Evolutionary conservation across 2,797 vertebrate species (phyloP).

Genomic region (Enteromius radiatus): DNA sequence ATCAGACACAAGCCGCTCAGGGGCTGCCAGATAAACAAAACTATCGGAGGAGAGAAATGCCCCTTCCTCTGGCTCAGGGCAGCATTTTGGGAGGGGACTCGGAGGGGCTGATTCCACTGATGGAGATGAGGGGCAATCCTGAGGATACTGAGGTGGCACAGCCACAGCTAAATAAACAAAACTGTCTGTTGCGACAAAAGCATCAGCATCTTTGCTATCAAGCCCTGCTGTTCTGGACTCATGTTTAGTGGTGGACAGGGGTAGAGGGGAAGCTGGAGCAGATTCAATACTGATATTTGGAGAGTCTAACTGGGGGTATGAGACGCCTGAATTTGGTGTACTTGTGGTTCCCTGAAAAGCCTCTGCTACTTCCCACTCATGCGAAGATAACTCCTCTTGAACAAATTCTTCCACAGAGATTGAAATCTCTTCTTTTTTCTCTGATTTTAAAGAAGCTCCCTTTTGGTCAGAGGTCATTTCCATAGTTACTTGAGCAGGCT

Average conservation of each 20-base stretch:
- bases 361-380: slow-evolving; percentile 35
- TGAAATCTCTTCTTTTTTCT: slow-evolving; percentile 59
- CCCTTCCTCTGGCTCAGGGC: slow-evolving; percentile 69
- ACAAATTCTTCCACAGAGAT: slow-evolving; percentile 55
- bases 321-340: slow-evolving; percentile 67
- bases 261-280: slow-evolving; percentile 57
- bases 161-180: slow-evolving; percentile 84
- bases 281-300: slow-evolving; percentile 50
- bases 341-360: slow-evolving; percentile 58
- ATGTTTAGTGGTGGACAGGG: slow-evolving; percentile 53
- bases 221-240: slow-evolving; percentile 63
- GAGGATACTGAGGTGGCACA: slow-evolving; percentile 68
- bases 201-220: slow-evolving; percentile 68
- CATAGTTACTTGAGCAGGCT: slow-evolving; percentile 49
- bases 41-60: slow-evolving; percentile 77
- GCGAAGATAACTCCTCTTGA: slow-evolving; percentile 53
- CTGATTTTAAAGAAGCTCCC: slow-evolving; percentile 57
- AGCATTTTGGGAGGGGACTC: slow-evolving; percentile 74
- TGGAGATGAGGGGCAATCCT: slow-evolving; percentile 75
- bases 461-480: slow-evolving; percentile 60
- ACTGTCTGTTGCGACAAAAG: slow-evolving; percentile 79
- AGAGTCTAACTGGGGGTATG: slow-evolving; percentile 21
- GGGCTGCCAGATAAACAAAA: slow-evolving; percentile 85
- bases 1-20: slow-evolving; percentile 73
- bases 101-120: slow-evolving; percentile 72